Evolutionary conservation across 1,140 invertebrate genomes (phyloP).

Genomic region (Macrostomum lignano): DNA sequence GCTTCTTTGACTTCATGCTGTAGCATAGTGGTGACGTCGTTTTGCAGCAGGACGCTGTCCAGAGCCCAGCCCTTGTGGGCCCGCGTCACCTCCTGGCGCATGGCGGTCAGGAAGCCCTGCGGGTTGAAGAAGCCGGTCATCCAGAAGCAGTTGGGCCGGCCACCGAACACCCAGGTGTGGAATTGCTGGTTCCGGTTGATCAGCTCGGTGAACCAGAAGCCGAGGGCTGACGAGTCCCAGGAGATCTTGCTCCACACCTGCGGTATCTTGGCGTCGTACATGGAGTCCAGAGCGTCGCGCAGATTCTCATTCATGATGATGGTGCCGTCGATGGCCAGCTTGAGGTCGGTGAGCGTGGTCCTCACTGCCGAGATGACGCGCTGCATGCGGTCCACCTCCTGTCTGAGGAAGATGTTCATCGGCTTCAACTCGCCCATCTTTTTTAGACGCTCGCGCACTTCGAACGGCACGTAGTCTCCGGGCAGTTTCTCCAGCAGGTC

Average conservation of each 20-base stretch:
- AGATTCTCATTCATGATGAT: conserved; percentile 77
- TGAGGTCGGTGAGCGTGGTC: conserved; percentile 54
- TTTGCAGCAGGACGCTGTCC: conserved; percentile 77
- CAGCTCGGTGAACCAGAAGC: conserved; percentile 87
- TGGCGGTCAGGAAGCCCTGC: conserved; percentile 77
- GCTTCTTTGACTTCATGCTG: conserved; percentile 57
- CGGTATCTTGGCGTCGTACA: conserved; percentile 78
- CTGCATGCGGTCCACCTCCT: conserved; percentile 77
- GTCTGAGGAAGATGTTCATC: conserved; percentile 36
- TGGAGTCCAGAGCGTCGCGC: conserved; percentile 58
- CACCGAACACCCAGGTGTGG: conserved; percentile 31
- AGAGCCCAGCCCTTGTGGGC: conserved; percentile 82
- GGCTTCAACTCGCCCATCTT: conserved; percentile 36
- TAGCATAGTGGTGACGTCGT: conserved; percentile 57
- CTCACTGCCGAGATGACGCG: conserved; percentile 48
- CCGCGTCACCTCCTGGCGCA: conserved; percentile 84
- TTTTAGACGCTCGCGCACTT: conserved; percentile 31
- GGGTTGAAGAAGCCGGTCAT: conserved; percentile 95
- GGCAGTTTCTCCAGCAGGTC: conserved; percentile 23
- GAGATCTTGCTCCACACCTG: conserved; percentile 59
- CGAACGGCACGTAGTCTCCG: conserved; percentile 16
- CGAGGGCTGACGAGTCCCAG: conserved; percentile 78
- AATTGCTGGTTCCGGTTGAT: conserved; percentile 45
- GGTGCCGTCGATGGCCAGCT: conserved; percentile 75
- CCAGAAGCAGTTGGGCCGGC: conserved; percentile 57